Conservation (phyloP, 2,888 invertebrate genomes). For the Sepiola atlantica region DNA sequence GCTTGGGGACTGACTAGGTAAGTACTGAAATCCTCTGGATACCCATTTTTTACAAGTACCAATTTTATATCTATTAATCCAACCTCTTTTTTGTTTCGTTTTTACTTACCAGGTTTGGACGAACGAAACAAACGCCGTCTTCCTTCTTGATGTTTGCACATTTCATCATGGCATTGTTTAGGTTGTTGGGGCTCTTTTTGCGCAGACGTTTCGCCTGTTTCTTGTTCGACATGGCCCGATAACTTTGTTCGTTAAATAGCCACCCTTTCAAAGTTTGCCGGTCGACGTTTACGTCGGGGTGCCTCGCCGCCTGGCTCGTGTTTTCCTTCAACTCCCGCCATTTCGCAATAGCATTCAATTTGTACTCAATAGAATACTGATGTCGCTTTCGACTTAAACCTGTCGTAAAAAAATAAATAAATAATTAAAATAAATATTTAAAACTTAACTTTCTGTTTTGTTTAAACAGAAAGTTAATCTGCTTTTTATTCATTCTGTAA, state of each 20-base stretch:
- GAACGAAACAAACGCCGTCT: neutral
- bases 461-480: too few species aligned
- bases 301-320: neutral
- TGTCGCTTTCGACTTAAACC: neutral
- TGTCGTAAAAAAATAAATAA: neutral
- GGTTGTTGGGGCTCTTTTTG: neutral
- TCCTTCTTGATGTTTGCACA: neutral
- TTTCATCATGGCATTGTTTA: neutral
- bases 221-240: neutral
- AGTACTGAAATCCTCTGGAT: too few species aligned
- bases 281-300: neutral
- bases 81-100: neutral
- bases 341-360: neutral
- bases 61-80: neutral
- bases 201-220: neutral
- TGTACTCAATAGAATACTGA: neutral
- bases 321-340: neutral
- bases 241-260: neutral
- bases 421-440: neutral
- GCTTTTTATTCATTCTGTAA: too few species aligned
- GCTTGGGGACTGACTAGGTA: too few species aligned
- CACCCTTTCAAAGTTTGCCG: neutral
- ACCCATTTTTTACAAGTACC: too few species aligned
- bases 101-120: neutral
- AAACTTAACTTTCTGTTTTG: too few species aligned